phyloP scores from a whole-genome alignment of 1,140 invertebrate genomes.

The Lepidotrigona ventralis region DNA sequence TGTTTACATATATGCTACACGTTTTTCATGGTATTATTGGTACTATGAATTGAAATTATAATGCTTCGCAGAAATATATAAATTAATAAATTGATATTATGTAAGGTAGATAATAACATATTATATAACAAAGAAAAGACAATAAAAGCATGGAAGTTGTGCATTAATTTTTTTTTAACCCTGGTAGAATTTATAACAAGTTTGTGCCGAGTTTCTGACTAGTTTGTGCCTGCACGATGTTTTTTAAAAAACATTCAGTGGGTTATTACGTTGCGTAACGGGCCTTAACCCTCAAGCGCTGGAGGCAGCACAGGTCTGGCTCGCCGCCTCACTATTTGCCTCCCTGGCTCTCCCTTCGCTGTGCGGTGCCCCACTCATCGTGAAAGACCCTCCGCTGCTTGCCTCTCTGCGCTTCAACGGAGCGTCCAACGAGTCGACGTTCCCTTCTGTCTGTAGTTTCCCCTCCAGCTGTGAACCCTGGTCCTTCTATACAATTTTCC shows the following conservation, averaged over 20 bases:
- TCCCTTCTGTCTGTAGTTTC: constrained; percentile 56
- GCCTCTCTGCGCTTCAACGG: constrained; percentile 54
- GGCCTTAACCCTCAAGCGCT: constrained; percentile 53
- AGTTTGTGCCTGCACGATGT: constrained; percentile 17
- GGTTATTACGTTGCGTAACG: constrained; percentile 62
- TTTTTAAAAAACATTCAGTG: constrained; percentile 43
- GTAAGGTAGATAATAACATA: neutral
- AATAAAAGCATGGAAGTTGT: too few species aligned
- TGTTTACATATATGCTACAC: neutral
- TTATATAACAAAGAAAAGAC: neutral
- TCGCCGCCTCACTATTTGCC: neutral
- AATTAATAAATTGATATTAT: neutral
- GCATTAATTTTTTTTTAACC: constrained; percentile 16
- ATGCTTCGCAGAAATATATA: too few species aligned
- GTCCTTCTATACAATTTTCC: constrained; percentile 48
- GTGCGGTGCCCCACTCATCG: constrained; percentile 35
- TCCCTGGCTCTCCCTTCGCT: neutral
- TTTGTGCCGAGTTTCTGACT: constrained; percentile 26
- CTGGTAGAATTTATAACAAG: constrained; percentile 11
- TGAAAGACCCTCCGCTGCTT: constrained; percentile 50
- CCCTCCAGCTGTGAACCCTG: constrained; percentile 33
- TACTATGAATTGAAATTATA: neutral
- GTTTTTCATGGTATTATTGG: neutral
- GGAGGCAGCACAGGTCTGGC: constrained; percentile 8
- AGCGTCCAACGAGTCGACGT: constrained; percentile 55